A percentile compares a stretch with the other conserved stretches of the same genome.
phyloP scores from a whole-genome alignment of 1,140 invertebrate species.

The Sminthurides bifidus region DNA sequence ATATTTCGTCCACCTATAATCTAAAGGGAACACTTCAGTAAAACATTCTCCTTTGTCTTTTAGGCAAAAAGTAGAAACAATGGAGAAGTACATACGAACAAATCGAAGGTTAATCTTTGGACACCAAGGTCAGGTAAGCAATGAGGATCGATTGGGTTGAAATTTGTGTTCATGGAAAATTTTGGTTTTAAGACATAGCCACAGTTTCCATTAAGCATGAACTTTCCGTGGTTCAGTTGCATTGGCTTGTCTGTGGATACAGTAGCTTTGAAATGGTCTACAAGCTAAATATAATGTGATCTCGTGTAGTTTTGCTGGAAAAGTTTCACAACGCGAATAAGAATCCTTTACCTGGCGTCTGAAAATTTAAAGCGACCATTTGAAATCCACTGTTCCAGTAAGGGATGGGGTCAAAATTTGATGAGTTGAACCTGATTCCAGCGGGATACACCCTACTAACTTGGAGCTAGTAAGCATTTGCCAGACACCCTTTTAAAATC shows the following conservation, averaged over 20 bases:
- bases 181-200: conserved; percentile 86
- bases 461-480: no score
- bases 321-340: no score
- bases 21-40: conserved; percentile 32
- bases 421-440: conserved; percentile 84
- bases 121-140: conserved; percentile 44
- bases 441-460: conserved; percentile 83
- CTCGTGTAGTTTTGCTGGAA: neutral
- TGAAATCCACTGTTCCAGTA: conserved; percentile 93
- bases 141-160: conserved; percentile 60
- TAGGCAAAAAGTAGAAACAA: neutral
- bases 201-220: conserved; percentile 77
- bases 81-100: conserved; percentile 44
- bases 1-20: conserved; percentile 85
- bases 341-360: conserved; percentile 57
- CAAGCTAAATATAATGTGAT: neutral
- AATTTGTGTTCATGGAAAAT: conserved; percentile 50
- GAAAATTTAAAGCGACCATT: conserved; percentile 95
- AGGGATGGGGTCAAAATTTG: conserved; percentile 88
- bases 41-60: neutral
- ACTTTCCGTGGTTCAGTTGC: conserved; percentile 87
- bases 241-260: conserved; percentile 62
- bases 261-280: neutral
- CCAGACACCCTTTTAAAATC: no score
- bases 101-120: conserved; percentile 52